These are phyloP conservation scores for Dipodomys stephensi DNA, from an alignment of 2,113 vertebrate genomes.

Conservation along the genomic window DNA sequence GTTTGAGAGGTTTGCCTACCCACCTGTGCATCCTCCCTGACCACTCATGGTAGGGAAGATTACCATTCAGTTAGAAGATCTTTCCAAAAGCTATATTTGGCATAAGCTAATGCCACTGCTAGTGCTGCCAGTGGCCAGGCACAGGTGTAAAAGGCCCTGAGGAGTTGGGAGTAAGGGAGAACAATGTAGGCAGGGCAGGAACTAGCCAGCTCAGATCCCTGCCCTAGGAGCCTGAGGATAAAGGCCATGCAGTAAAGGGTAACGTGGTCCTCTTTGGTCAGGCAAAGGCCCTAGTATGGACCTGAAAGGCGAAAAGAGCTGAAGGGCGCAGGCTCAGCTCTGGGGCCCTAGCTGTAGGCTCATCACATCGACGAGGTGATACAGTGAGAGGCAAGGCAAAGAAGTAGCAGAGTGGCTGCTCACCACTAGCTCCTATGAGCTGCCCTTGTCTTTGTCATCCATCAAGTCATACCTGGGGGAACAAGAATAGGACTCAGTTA, in stretches of 20 bases:
- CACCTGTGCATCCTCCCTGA: not conserved
- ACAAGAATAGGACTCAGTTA: not conserved
- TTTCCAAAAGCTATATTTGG: conserved; percentile 74
- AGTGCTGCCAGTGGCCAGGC: conserved; percentile 74
- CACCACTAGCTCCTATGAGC: conserved; percentile 60
- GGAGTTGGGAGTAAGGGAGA: conserved; percentile 11
- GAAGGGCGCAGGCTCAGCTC: conserved; percentile 7
- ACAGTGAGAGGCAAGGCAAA: not conserved
- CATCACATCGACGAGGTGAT: not conserved
- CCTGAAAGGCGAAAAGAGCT: conserved; percentile 31
- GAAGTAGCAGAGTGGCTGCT: not conserved
- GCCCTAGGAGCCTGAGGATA: not conserved
- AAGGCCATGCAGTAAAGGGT: conserved; percentile 60
- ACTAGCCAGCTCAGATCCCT: conserved; percentile 38
- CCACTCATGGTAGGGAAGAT: not conserved
- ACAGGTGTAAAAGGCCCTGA: conserved; percentile 72
- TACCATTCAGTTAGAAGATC: not conserved
- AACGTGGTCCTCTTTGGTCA: conserved; percentile 76
- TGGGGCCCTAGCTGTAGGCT: conserved; percentile 36
- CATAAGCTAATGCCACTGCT: conserved; percentile 68
- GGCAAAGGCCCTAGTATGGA: conserved; percentile 42
- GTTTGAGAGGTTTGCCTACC: not conserved
- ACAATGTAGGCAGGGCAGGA: conserved; percentile 29
- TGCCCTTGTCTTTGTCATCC: conserved; percentile 80
- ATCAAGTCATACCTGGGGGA: conserved; percentile 82